phyloP scores from a whole-genome alignment of 2,113 vertebrate species.

The Speoplatyrhinus poulsoni region DNA sequence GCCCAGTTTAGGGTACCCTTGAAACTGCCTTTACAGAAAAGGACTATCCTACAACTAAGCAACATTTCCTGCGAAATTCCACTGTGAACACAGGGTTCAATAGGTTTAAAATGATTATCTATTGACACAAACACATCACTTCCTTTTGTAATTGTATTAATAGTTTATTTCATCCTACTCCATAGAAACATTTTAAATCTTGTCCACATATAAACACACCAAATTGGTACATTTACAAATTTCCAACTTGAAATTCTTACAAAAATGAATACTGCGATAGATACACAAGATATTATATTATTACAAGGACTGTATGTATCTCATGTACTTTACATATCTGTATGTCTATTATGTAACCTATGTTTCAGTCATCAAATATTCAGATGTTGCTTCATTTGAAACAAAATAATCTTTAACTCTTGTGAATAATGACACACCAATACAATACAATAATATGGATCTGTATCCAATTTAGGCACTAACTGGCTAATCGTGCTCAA shows the following conservation, averaged over 20 bases:
- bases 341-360: neutral
- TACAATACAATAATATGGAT: slow-evolving; percentile 41
- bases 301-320: slow-evolving; percentile 51
- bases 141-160: slow-evolving; percentile 50
- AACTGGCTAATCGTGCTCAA: slow-evolving; percentile 40
- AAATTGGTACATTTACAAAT: slow-evolving; percentile 75
- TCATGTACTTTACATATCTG: neutral
- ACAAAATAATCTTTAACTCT: neutral
- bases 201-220: slow-evolving; percentile 75
- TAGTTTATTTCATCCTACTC: slow-evolving; percentile 71
- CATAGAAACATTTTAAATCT: slow-evolving; percentile 67
- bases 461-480: slow-evolving; percentile 59
- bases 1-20: slow-evolving; percentile 69
- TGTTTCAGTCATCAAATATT: neutral
- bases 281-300: slow-evolving; percentile 56
- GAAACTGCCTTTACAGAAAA: slow-evolving; percentile 58
- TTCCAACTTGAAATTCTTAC: slow-evolving; percentile 64
- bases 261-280: slow-evolving; percentile 62
- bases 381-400: neutral
- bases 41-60: slow-evolving; percentile 51
- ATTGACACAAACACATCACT: neutral
- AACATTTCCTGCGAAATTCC: neutral
- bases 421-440: slow-evolving; percentile 42
- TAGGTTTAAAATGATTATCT: neutral
- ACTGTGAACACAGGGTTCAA: too few relatives aligned